Base-by-base conservation (phyloP, 2,888 invertebrate species). In the Agonopterix heracliana region DNA sequence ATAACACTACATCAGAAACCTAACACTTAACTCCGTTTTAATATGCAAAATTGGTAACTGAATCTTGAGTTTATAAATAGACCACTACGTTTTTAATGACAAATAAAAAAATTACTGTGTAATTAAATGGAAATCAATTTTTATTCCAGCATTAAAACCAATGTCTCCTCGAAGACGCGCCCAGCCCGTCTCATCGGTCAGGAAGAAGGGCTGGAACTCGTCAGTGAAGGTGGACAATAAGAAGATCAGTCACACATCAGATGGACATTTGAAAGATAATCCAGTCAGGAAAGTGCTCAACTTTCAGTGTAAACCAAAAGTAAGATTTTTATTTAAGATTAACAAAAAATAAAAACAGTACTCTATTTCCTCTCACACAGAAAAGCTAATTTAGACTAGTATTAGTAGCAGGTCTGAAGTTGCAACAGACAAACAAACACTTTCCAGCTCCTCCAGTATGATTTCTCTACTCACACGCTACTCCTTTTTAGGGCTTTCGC, bases 141-240 rank as follows among this genome's bases (percentile, higher is more conserved):
- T 14, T 41, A 34, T 77, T 76, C 13, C 62, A 86, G 85, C 74
- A 3, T 48, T 81, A 34, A 74, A 57, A 58, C 51, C 53, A 0
- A 61, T 61, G 34, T 72, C 78, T 1, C 74, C 78, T 0, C 68
- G 50, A 53, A 66, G 55, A 26, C 12, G 14, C 17, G 11, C 17
- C n/a, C 45, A 46, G 9, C 34, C 45, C n/a, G 41, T 40, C 14
- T 3, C 13, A 11, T 73, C 77, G 5, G 49, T 59, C 0, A 84
- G 67, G 51, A 81, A 75, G 52, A 74, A 68, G 47, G 72, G 54
- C n/a, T 88, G 87, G 87, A 87, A 88, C 51, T 78, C 81, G 0
- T 85, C 87, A 12, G 66, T 81, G 0, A 88, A 87, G 61, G 59
- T 84, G 17, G 77, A 78, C 7, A 66, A 66, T 14, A 83, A 78